These are phyloP conservation scores for Thrips palmi DNA, from an alignment of 1,140 invertebrate genomes.

Conservation along the genomic window DNA sequence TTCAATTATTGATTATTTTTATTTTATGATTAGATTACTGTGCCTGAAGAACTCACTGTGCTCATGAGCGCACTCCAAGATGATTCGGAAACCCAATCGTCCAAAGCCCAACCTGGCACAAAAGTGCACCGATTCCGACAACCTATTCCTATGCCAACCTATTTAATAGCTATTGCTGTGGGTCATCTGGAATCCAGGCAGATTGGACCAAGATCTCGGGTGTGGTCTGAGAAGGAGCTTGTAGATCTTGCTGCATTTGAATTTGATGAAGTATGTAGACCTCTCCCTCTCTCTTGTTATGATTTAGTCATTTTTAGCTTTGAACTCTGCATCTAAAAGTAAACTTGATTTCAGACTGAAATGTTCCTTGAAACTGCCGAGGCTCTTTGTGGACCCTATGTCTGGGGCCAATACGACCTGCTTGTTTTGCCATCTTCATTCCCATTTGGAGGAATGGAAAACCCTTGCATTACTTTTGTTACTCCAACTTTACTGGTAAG, in stretches of 20 bases:
- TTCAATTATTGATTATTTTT: constrained; percentile 1
- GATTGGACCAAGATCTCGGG: constrained; percentile 59
- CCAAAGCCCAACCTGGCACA: no score
- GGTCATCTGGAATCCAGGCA: constrained; percentile 58
- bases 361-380: constrained; percentile 68
- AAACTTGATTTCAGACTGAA: constrained; percentile 40
- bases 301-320: not conserved
- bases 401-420: constrained; percentile 77
- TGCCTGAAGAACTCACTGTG: constrained; percentile 55
- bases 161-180: constrained; percentile 71
- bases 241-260: constrained; percentile 72
- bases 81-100: constrained; percentile 21
- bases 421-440: constrained; percentile 85
- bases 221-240: constrained; percentile 79
- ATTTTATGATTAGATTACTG: constrained; percentile 40
- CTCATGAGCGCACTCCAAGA: constrained; percentile 73
- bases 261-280: constrained; percentile 45
- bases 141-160: constrained; percentile 53
- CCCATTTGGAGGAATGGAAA: constrained; percentile 94
- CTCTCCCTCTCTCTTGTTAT: not conserved
- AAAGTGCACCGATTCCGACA: constrained; percentile 49
- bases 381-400: constrained; percentile 57
- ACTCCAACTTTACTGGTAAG: constrained; percentile 69
- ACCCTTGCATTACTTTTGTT: constrained; percentile 88
- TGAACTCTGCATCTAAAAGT: not conserved